Base-by-base conservation (phyloP, 1,140 invertebrate genomes). In the Neomicropteryx cornuta region DNA sequence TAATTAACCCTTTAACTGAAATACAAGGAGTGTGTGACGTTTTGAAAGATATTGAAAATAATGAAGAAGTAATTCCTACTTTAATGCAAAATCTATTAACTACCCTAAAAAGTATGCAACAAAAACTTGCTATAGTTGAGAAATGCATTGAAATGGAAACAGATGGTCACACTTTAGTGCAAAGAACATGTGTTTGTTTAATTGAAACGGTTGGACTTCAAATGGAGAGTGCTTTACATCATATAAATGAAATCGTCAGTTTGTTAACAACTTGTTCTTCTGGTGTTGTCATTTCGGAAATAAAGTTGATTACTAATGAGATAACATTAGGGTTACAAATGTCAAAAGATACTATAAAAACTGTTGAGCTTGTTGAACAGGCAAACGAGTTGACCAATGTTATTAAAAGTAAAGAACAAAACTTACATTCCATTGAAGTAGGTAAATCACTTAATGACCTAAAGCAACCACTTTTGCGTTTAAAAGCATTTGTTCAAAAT, bases 101-200 rank as follows among this genome's bases (percentile, higher is more conserved):
- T 27, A 67, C 75, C 16, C 64, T 81, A 29, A 72, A 75, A 48
- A 61, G 68, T 18, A 51, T 81, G 8, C 72, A 79, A 49, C 70
- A 75, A 54, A 71, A 70, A 38, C 55, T 81, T 18, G 66, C 71
- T 24, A 62, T 80, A 5, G 68, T 81, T 40, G 75, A 79, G 55
- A 79, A 80, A 54, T 79, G 77, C 50, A 68, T 79, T 22, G 73
- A 77, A 45, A 66, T 78, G 19, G 73, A 78, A 53, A 73, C 71
- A 38, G 71, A 70, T 14, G 72, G 72, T 11, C 73, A 70, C 38
- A 79, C 76, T 2, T 53, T 79, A 16, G 73, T 79, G 2, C 74
- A 77, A 47, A 67, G 70, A 47, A 78, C 75, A 0, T 77, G 75
- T 47, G 64, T 73, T 28, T 74, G 70, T 49, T 67, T 79, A 32